Percentiles rank a stretch among this genome's conserved stretches.
Evolutionary conservation across 2,113 vertebrate species (phyloP).

Genomic region (cattle (Bos taurus)): DNA sequence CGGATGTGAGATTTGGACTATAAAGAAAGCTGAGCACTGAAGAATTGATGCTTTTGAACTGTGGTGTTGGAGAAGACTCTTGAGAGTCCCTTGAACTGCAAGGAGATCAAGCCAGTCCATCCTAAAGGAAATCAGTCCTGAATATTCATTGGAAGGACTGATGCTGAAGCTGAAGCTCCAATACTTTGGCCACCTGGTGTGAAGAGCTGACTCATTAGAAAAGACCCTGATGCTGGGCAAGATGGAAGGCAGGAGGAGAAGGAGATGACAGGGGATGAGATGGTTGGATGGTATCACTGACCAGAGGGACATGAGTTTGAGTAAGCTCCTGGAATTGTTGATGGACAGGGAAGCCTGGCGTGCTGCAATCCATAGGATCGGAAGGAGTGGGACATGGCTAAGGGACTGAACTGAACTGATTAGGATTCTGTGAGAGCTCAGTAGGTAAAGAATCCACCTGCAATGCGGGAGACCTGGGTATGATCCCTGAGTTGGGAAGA

Average conservation of each 20-base stretch:
- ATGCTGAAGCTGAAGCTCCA: neutral
- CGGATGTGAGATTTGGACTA: neutral
- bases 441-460: neutral
- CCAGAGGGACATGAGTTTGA: too few relatives aligned
- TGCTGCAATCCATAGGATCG: neutral
- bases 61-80: neutral
- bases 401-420: neutral
- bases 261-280: too few relatives aligned
- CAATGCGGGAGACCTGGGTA: neutral
- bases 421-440: neutral
- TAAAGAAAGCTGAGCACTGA: neutral
- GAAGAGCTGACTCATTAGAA: neutral
- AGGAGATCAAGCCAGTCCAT: neutral
- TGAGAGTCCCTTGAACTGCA: neutral
- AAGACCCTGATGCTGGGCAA: too few relatives aligned
- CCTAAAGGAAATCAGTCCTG: neutral
- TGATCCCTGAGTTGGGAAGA: neutral
- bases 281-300: too few relatives aligned
- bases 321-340: too few relatives aligned
- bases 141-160: neutral
- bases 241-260: too few relatives aligned
- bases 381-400: neutral
- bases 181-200: neutral
- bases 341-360: accelerated
- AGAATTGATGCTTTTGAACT: neutral